Base-by-base conservation (phyloP, 2,888 invertebrate genomes). In the Tortrix viridana region DNA sequence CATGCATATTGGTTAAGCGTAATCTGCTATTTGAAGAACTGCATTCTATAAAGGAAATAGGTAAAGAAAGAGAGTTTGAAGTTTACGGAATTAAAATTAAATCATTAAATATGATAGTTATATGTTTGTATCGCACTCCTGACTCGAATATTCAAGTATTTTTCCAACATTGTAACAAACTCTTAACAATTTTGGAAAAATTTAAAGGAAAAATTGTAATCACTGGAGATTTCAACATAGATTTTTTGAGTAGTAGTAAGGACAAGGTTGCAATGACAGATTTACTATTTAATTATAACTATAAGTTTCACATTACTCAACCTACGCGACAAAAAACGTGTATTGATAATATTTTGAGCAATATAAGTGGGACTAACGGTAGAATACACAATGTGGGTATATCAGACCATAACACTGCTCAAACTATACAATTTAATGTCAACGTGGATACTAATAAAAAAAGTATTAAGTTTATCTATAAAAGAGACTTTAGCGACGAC, bases 261-360 rank as follows among this genome's bases (percentile, higher is more conserved):
- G n/a, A 48, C 3, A 48, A 14, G n/a, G 23, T 43, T 16, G 5
- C 1, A 26, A 26, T 49, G 3, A 7, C 9, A n/a, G 48, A 48
- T 1, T 5, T 48, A n/a, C 23, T 48, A 5, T 6, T 5, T 2
- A 48, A 48, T n/a, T n/a, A 48, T 48, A 48, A 48, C 3, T 6
- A 2, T 5, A 14, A 23, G 48, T 48, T 14, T 48, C 48, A 48
- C n/a, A 48, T 48, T 22, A 23, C n/a, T n/a, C 22, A 22, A 48
- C 48, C 48, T 1, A 48, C 48, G 1, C 48, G 48, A 23, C 48
- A 48, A 48, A 48, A 48, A 23, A 48, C 48, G 5, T 48, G 48
- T 6, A 48, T 23, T n/a, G 48, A 48, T 23, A 48, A 48, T 1
- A 48, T 48, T 1, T 14, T 48, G n/a, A 48, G 48, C 7, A 48